Conservation (phyloP, 2,113 vertebrate species). For the Psettodes erumei region DNA sequence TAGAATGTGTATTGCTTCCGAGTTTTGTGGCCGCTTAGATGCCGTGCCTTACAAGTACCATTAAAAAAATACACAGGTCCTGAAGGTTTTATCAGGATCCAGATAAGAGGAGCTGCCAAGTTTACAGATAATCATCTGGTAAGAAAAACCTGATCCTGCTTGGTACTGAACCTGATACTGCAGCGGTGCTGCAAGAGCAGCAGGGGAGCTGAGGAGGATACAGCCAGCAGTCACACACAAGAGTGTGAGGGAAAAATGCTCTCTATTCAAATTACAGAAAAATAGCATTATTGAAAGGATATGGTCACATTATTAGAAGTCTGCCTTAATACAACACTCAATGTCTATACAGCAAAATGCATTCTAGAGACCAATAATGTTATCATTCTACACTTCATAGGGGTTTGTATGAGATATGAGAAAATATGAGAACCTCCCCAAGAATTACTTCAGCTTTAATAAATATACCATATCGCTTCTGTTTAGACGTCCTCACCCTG, state of each 20-base stretch:
- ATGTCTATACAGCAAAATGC: background rate
- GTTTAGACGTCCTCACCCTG: background rate
- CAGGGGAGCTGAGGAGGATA: background rate
- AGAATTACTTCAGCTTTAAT: background rate
- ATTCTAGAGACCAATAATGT: background rate
- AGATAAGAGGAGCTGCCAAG: slow-evolving; percentile 41
- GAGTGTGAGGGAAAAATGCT: background rate
- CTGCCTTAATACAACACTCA: background rate
- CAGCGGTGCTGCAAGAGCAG: slow-evolving; percentile 15
- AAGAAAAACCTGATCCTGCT: slow-evolving; percentile 16
- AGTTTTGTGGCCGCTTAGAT: background rate
- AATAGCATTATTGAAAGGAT: background rate
- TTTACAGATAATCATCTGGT: slow-evolving; percentile 34
- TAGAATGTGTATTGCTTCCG: slow-evolving; percentile 2
- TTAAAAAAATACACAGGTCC: slow-evolving; percentile 18
- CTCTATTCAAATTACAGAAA: background rate
- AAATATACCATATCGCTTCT: too few species aligned
- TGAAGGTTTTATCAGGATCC: slow-evolving; percentile 35
- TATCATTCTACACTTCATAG: background rate
- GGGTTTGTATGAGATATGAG: too few species aligned
- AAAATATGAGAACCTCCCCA: background rate
- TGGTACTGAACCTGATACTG: slow-evolving; percentile 28
- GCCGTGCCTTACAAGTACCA: background rate
- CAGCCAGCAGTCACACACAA: background rate
- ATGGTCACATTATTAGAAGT: background rate